Evolutionary conservation across 1,140 invertebrate genomes (phyloP).

Genomic region (Megalonaias nervosa): DNA sequence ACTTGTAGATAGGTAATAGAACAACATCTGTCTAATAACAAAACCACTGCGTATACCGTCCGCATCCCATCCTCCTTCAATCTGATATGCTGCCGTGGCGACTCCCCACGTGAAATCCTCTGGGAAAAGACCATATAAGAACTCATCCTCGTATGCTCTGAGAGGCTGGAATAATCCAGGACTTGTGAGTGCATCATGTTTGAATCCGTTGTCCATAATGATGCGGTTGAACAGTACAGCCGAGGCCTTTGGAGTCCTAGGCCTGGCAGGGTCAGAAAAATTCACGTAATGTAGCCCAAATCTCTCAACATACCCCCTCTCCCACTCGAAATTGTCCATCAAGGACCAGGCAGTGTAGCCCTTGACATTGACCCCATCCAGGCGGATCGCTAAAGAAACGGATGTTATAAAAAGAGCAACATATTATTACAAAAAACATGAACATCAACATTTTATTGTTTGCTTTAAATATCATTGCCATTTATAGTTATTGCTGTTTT

Average conservation of each 20-base stretch:
- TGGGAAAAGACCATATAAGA: conserved; percentile 31
- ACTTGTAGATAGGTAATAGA: not conserved
- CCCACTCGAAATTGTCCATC: conserved; percentile 88
- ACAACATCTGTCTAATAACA: not conserved
- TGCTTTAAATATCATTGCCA: too few relatives aligned
- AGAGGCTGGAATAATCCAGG: not conserved
- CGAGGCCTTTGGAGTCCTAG: conserved; percentile 81
- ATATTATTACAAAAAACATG: too few relatives aligned
- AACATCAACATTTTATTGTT: too few relatives aligned
- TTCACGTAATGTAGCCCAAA: conserved; percentile 84
- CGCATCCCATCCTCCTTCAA: conserved; percentile 71
- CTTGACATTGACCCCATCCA: conserved; percentile 78
- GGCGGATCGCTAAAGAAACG: conserved; percentile 74
- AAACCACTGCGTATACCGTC: conserved; percentile 56
- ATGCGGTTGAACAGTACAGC: conserved; percentile 56
- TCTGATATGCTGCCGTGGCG: conserved; percentile 71
- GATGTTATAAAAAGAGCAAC: not conserved
- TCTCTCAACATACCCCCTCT: conserved; percentile 72
- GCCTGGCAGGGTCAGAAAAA: conserved; percentile 77
- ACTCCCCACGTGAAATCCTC: conserved; percentile 67
- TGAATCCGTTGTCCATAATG: conserved; percentile 39
- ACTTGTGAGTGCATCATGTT: conserved; percentile 19
- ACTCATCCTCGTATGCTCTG: conserved; percentile 5
- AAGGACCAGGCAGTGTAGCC: conserved; percentile 84
- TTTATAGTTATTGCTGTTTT: too few relatives aligned